A percentile compares a stretch with the other conserved stretches of the same genome.
Conservation (phyloP, 2,888 invertebrate genomes). For the Platycheirus rosarum region DNA sequence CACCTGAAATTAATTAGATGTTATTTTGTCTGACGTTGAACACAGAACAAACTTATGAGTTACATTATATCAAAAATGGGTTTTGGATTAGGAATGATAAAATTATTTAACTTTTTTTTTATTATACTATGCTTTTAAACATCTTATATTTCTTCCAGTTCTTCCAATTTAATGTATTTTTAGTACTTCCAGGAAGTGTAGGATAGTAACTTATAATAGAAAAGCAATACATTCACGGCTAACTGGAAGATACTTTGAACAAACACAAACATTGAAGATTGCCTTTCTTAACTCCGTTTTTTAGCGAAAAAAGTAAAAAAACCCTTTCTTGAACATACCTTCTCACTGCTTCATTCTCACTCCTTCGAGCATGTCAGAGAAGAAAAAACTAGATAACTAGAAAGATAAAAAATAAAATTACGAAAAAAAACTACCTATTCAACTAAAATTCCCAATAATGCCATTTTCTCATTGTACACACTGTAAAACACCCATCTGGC, state of each 20-base stretch:
- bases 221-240: too few species aligned
- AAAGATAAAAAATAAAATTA: not conserved
- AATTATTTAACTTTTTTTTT: too few species aligned
- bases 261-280: constrained; percentile 46
- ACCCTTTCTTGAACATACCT: constrained; percentile 34
- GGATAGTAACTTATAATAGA: too few species aligned
- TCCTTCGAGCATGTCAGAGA: constrained; percentile 22
- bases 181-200: too few species aligned
- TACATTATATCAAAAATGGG: too few species aligned
- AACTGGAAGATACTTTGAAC: not conserved
- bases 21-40: not conserved
- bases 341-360: constrained; percentile 26
- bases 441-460: constrained; percentile 56
- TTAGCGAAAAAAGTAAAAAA: constrained; percentile 8
- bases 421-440: not conserved
- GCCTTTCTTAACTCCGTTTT: constrained; percentile 52
- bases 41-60: not conserved
- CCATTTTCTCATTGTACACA: constrained; percentile 37
- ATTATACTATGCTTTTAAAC: too few species aligned
- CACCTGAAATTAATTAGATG: not conserved
- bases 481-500: constrained; percentile 7
- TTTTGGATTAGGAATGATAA: too few species aligned
- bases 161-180: too few species aligned
- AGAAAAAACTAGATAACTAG: not conserved
- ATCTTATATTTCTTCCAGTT: too few species aligned